Percentiles rank a stretch among this genome's conserved stretches.
These are phyloP conservation scores for Rhizoglyphus robini DNA, from an alignment of 1,140 invertebrate genomes.

Conservation along the genomic window DNA sequence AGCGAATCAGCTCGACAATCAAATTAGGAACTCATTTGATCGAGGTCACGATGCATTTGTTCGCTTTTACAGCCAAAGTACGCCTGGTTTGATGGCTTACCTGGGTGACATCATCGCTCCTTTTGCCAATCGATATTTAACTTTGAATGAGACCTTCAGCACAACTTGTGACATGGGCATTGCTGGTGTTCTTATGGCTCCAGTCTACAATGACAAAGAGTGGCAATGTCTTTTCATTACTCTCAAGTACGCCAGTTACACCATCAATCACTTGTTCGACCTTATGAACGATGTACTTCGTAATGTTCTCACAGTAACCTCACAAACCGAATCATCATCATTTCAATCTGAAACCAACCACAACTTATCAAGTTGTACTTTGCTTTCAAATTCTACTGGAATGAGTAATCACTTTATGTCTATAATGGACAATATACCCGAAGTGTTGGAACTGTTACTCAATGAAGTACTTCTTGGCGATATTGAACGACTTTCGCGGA, in stretches of 20 bases:
- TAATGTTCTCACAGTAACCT: neutral
- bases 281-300: neutral
- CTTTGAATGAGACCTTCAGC: conserved; percentile 13
- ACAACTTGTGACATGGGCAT: neutral
- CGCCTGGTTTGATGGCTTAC: neutral
- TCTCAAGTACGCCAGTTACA: conserved; percentile 4
- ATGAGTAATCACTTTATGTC: neutral
- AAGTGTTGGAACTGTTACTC: conserved; percentile 1
- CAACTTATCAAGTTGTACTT: neutral
- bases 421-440: conserved; percentile 2
- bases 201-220: conserved; percentile 12
- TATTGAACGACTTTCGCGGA: neutral
- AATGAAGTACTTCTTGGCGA: neutral
- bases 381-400: neutral
- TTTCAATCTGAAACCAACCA: neutral
- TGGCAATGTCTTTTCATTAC: conserved; percentile 15
- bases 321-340: neutral
- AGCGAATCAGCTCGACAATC: neutral
- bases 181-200: conserved; percentile 3
- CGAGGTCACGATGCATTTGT: neutral
- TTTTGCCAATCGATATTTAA: neutral
- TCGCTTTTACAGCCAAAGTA: neutral
- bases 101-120: conserved; percentile 3
- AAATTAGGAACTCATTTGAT: neutral
- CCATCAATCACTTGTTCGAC: neutral